Percentiles rank a stretch among this genome's conserved stretches.
Conservation (phyloP, 2,797 vertebrate species). For the Remorina albescens region DNA sequence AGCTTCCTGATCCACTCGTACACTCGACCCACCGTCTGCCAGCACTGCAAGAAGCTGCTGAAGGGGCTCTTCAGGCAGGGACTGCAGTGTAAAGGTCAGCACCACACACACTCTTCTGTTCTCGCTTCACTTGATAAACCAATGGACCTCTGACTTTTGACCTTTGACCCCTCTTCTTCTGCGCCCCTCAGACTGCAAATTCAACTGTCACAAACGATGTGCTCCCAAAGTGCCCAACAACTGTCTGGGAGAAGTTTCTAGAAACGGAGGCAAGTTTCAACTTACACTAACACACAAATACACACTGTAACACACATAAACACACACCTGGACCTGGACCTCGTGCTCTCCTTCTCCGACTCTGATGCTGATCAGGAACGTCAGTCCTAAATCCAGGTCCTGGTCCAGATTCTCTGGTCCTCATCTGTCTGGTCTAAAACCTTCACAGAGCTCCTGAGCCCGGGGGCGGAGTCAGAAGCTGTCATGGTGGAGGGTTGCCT, state of each 20-base stretch:
- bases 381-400: too few species aligned
- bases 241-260: constrained; percentile 95
- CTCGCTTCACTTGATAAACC: too few species aligned
- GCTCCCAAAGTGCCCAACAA: constrained; percentile 96
- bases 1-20: constrained; percentile 98
- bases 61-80: constrained; percentile 97
- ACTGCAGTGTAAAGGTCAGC: constrained; percentile 93
- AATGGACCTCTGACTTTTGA: too few species aligned
- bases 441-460: constrained; percentile 89
- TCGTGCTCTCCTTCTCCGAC: too few species aligned
- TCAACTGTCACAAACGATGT: constrained; percentile 98
- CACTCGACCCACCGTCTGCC: constrained; percentile 95
- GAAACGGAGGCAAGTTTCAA: constrained; percentile 90
- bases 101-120: not conserved
- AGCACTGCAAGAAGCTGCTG: constrained; percentile 98
- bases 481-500: constrained; percentile 92
- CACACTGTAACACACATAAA: too few species aligned
- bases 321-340: too few species aligned
- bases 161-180: not conserved
- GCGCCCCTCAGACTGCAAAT: constrained; percentile 94
- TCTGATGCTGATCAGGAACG: too few species aligned
- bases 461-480: constrained; percentile 92
- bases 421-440: too few species aligned
- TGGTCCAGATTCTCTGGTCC: too few species aligned
- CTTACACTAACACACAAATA: too few species aligned